Conservation (phyloP, 2,888 invertebrate genomes). For the Phortica magna region DNA sequence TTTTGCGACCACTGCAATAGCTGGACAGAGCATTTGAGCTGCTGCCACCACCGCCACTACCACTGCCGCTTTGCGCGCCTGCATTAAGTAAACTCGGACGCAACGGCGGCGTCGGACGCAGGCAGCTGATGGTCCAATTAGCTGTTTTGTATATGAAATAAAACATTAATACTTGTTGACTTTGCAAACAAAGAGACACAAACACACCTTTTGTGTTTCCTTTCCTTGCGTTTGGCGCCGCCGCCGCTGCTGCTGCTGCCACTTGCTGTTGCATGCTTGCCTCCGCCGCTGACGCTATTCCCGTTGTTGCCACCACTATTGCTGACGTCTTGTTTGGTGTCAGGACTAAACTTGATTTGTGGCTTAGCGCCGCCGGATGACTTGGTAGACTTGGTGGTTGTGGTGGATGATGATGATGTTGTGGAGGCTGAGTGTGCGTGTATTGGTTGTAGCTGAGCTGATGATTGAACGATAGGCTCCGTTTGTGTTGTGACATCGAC, state of each 20-base stretch:
- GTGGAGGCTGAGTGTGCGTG: constrained; percentile 78
- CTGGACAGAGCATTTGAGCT: constrained; percentile 74
- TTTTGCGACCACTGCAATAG: constrained; percentile 78
- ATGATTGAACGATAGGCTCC: constrained; percentile 85
- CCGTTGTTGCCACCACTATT: constrained; percentile 56
- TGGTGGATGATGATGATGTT: constrained; percentile 80
- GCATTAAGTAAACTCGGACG: constrained; percentile 85
- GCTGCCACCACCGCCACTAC: constrained; percentile 79
- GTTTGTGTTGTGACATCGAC: constrained; percentile 82
- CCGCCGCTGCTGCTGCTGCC: constrained; percentile 74
- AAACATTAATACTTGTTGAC: neutral
- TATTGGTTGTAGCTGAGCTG: constrained; percentile 85
- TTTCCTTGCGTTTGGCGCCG: constrained; percentile 80
- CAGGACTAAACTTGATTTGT: constrained; percentile 78
- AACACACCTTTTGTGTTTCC: constrained; percentile 81
- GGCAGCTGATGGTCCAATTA: constrained; percentile 90
- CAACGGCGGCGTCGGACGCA: constrained; percentile 92
- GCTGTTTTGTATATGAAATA: constrained; percentile 61
- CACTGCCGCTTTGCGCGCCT: constrained; percentile 80
- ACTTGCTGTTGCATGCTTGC: constrained; percentile 77
- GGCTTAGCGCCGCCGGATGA: constrained; percentile 78
- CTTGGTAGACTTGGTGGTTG: constrained; percentile 81
- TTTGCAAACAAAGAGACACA: constrained; percentile 34
- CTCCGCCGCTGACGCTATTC: constrained; percentile 76
- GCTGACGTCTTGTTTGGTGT: constrained; percentile 80